A percentile compares a stretch with the other conserved stretches of the same genome.
Conservation (phyloP, 2,888 invertebrate genomes). For the Cordylochernes scorpioides region DNA sequence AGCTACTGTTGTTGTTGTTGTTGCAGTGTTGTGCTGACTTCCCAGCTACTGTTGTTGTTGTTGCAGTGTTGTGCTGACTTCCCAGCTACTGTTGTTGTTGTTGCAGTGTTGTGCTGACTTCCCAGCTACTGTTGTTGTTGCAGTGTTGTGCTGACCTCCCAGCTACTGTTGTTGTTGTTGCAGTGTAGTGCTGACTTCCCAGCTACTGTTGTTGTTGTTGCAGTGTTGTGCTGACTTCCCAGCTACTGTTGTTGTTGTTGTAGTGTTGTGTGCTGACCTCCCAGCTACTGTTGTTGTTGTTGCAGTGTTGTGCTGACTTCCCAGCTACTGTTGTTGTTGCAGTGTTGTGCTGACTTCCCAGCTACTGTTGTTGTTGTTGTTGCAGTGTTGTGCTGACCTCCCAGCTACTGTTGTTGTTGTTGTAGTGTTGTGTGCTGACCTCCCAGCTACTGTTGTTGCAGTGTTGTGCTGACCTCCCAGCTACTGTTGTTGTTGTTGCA, state of each 20-base stretch:
- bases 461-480: slow-evolving; percentile 34
- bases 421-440: slow-evolving; percentile 31
- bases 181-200: slow-evolving; percentile 34
- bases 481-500: slow-evolving; percentile 6
- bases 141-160: slow-evolving; percentile 54
- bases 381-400: slow-evolving; percentile 34
- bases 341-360: slow-evolving; percentile 53
- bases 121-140: slow-evolving; percentile 4
- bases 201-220: slow-evolving; percentile 6
- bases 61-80: slow-evolving; percentile 35
- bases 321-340: slow-evolving; percentile 5
- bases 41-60: slow-evolving; percentile 4
- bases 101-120: slow-evolving; percentile 35
- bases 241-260: slow-evolving; percentile 6
- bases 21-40: slow-evolving; percentile 67
- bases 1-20: slow-evolving; percentile 6
- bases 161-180: slow-evolving; percentile 6
- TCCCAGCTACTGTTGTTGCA: slow-evolving; percentile 5
- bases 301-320: slow-evolving; percentile 34
- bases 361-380: slow-evolving; percentile 4
- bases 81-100: slow-evolving; percentile 4
- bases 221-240: slow-evolving; percentile 34
- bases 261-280: slow-evolving; percentile 37
- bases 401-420: slow-evolving; percentile 5
- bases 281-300: slow-evolving; percentile 5